These are phyloP conservation scores for Rhizomys pruinosus DNA, from an alignment of 2,113 vertebrate species.

Conservation along the genomic window DNA sequence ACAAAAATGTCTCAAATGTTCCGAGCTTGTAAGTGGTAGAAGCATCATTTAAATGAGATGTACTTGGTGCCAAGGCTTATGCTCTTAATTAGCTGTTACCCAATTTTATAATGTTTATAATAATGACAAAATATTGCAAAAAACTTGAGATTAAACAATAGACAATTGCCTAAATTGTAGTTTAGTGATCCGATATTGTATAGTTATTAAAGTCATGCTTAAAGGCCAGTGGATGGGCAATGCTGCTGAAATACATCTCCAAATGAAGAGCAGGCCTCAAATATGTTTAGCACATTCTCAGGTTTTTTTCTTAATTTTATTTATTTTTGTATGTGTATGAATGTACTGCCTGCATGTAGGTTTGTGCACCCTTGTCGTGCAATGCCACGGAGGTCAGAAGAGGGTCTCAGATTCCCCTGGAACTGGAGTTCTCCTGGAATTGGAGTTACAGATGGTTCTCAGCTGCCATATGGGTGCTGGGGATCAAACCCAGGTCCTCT, in stretches of 20 bases:
- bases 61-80: not conserved
- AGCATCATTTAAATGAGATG: not conserved
- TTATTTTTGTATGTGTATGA: no score
- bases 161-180: conserved; percentile 15
- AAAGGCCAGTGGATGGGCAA: not conserved
- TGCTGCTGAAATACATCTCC: not conserved
- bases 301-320: no score
- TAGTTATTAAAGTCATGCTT: conserved; percentile 33
- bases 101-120: not conserved
- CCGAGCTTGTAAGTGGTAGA: not conserved
- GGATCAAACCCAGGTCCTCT: no score
- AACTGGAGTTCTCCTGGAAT: no score
- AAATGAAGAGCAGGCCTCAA: not conserved
- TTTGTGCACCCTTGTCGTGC: no score
- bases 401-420: no score
- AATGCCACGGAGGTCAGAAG: no score
- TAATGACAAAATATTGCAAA: not conserved
- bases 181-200: not conserved
- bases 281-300: not conserved
- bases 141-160: not conserved
- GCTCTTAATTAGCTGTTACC: not conserved
- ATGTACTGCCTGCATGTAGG: no score
- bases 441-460: no score
- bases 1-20: not conserved
- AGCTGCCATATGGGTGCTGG: no score